A percentile compares a stretch with the other conserved stretches of the same genome.
Conservation (phyloP, 2,113 vertebrate species). For the Pyxicephalus adspersus region DNA sequence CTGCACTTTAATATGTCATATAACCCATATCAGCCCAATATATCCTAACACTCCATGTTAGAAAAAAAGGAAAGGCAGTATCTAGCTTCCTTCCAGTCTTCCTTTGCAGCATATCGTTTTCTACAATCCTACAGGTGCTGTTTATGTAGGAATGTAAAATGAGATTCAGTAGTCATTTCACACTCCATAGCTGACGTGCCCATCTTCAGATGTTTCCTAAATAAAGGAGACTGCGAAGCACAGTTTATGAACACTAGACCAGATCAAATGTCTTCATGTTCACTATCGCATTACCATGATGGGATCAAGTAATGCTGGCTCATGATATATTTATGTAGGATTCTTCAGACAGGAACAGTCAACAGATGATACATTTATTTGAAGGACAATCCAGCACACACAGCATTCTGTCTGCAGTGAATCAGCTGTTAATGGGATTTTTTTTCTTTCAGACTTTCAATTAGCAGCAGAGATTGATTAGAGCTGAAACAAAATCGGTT, state of each 20-base stretch:
- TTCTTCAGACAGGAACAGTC: constrained; percentile 23
- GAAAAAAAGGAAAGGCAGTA: too few relatives aligned
- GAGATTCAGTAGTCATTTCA: not conserved
- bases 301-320: constrained; percentile 34
- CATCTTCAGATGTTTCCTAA: constrained; percentile 24
- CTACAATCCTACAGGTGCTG: not conserved
- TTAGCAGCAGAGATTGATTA: constrained; percentile 25
- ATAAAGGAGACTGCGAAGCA: constrained; percentile 12
- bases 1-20: too few relatives aligned
- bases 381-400: constrained; percentile 7
- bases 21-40: too few relatives aligned
- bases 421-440: constrained; percentile 4
- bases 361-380: constrained; percentile 35
- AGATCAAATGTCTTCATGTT: constrained; percentile 23
- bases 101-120: not conserved
- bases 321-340: constrained; percentile 44
- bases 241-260: constrained; percentile 7
- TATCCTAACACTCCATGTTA: too few relatives aligned
- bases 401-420: constrained; percentile 11
- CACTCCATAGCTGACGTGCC: not conserved
- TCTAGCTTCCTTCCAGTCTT: too few relatives aligned
- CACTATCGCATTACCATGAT: constrained; percentile 13
- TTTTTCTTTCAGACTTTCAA: not conserved
- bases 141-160: not conserved
- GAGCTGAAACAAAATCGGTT: constrained; percentile 4